phyloP scores from a whole-genome alignment of 2,888 invertebrate species.

The Hirtodrosophila confusa region DNA sequence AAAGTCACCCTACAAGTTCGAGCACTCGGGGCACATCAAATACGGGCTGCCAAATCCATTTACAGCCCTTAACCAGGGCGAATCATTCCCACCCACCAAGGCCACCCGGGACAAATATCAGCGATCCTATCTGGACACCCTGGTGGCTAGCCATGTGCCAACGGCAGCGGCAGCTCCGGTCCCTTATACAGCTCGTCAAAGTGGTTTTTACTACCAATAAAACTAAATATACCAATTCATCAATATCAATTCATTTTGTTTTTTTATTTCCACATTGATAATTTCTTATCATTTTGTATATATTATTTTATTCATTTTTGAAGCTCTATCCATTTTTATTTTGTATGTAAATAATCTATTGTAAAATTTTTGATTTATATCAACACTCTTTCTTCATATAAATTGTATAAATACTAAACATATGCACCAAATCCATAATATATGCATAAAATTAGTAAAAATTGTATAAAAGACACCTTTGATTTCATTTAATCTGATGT shows the following conservation, averaged over 20 bases:
- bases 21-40: slow-evolving; percentile 72
- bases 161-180: slow-evolving; percentile 29
- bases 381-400: too few species aligned
- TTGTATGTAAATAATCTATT: background rate
- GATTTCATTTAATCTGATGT: background rate
- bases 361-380: background rate
- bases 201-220: slow-evolving; percentile 61
- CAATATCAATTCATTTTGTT: background rate
- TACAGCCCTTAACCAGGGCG: slow-evolving; percentile 82
- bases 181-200: slow-evolving; percentile 21
- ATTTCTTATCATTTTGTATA: slow-evolving; percentile 30
- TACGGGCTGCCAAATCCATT: slow-evolving; percentile 81
- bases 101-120: slow-evolving; percentile 69
- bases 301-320: slow-evolving; percentile 38
- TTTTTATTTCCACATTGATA: background rate
- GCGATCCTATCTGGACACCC: slow-evolving; percentile 78
- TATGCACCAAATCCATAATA: too few species aligned
- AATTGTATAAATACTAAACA: too few species aligned
- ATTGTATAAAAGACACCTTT: background rate
- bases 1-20: slow-evolving; percentile 76
- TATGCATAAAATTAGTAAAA: too few species aligned
- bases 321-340: background rate
- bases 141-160: slow-evolving; percentile 51
- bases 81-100: slow-evolving; percentile 80
- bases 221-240: background rate